phyloP scores from a whole-genome alignment of 2,888 invertebrate species.

The Chalcis sispes region DNA sequence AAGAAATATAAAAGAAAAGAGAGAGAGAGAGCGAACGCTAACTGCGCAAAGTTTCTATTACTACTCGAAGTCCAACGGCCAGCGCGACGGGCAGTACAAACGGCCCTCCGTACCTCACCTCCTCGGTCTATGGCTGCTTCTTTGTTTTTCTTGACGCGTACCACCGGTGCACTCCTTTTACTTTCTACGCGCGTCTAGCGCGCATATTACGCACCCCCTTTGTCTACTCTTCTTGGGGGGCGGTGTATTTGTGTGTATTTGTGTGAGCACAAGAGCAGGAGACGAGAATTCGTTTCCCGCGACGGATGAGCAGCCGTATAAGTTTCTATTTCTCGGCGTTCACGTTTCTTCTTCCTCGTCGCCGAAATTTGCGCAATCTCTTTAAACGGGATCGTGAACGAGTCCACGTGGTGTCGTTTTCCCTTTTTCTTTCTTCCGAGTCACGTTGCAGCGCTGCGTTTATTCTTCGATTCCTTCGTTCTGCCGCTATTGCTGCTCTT shows the following conservation, averaged over 20 bases:
- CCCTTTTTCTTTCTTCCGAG: background rate
- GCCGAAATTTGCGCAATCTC: too few relatives aligned
- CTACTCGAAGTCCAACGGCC: background rate
- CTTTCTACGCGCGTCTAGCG: constrained; percentile 16
- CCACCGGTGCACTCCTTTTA: background rate
- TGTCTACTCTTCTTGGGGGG: constrained; percentile 1
- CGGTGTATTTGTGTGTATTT: too few relatives aligned
- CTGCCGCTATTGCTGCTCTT: background rate
- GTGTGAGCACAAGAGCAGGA: background rate
- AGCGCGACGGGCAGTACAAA: background rate
- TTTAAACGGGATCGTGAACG: background rate
- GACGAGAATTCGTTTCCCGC: background rate
- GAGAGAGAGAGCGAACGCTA: too few relatives aligned
- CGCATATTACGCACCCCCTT: constrained; percentile 10
- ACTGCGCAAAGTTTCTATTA: constrained; percentile 26
- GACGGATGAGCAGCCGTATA: too few relatives aligned
- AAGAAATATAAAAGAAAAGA: too few relatives aligned
- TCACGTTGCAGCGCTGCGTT: background rate
- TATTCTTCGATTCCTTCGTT: background rate
- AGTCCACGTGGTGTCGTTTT: constrained; percentile 10
- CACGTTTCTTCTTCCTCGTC: background rate
- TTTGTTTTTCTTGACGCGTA: background rate
- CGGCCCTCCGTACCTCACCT: too few relatives aligned
- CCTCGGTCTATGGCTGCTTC: background rate
- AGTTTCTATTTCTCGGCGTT: too few relatives aligned